Evolutionary conservation across 1,140 invertebrate genomes (phyloP), one percentile per base, ranked within the genome.

Genomic region (Dinoponera quadriceps): DNA sequence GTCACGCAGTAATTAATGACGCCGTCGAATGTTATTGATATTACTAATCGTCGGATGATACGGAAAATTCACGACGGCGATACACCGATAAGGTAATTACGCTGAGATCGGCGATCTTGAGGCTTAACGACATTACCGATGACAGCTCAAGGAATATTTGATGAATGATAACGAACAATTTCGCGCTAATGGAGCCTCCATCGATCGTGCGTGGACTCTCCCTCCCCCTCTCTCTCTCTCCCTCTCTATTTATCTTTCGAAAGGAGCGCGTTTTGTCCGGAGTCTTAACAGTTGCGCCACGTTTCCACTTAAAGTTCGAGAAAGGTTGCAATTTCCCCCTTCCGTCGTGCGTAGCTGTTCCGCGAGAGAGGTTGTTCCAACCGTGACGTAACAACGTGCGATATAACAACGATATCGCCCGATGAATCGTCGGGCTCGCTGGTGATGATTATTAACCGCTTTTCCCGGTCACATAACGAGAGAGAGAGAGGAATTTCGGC

Each of bases 11-110:
- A 75, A 65, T 75, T 65, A 75, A 75, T 38, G 51, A 38, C 55
- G 69, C n/a, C 2, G n/a, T 69, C 29, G 25, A 71, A 69, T 71
- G 71, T 80, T 57, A 71, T 57, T 80, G 69, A 22, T 69, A 29
- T 38, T 22, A 29, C 14, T 71, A 80, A 80, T 80, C 18, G n/a
- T 7, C 27, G 44, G 49, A 59, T 68, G 49, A 44, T 44, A 44
- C 7, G 7, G 51, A 14, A 80, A 71, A 59, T 57, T 68, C 49
- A 14, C 25, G 14, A 25, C 57, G 33, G 20, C 22, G 33, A 55
- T 44, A 57, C 18, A 55, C 33, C 44, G 49, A 69, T 55, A n/a
- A 55, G 27, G 1, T 57, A 57, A 78, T 69, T 78, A 25, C 13
- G 51, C 18, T 55, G 33, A 33, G 7, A n/a, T n/a, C 33, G 33